These are phyloP conservation scores for Andrena flavipes DNA, from an alignment of 2,888 invertebrate genomes.

Conservation along the genomic window DNA sequence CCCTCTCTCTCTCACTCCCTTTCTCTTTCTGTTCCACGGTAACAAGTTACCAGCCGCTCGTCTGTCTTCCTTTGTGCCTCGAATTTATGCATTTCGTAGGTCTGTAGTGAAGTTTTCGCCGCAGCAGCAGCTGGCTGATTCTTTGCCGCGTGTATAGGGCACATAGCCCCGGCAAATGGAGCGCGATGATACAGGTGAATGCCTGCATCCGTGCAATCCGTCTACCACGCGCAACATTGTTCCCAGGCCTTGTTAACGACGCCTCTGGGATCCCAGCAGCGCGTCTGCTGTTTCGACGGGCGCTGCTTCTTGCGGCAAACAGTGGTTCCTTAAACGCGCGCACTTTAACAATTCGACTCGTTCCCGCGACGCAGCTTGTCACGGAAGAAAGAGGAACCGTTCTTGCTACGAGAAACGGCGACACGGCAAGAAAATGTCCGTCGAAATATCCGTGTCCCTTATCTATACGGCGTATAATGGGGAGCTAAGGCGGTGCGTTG, in stretches of 20 bases:
- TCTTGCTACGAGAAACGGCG: no score
- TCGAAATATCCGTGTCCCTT: no score
- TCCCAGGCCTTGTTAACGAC: constrained; percentile 8
- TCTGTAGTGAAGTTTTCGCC: constrained; percentile 26
- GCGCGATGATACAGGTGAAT: constrained; percentile 37
- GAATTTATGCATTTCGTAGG: constrained; percentile 64
- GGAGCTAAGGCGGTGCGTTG: background rate
- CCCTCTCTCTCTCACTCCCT: background rate
- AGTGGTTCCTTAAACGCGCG: background rate
- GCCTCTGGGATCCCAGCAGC: background rate
- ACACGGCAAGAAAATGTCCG: no score
- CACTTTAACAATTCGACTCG: background rate
- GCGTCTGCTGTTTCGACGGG: background rate
- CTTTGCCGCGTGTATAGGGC: constrained; percentile 17
- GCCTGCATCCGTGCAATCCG: background rate
- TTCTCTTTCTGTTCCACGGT: background rate
- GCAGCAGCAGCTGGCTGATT: constrained; percentile 32
- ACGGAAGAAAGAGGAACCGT: no score
- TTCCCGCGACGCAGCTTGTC: no score
- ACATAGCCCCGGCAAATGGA: constrained; percentile 37
- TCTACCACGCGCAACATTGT: constrained; percentile 10
- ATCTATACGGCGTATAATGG: no score
- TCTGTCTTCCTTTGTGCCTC: constrained; percentile 63
- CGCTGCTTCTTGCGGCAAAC: background rate
- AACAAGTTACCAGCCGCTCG: constrained; percentile 63